These are phyloP conservation scores for Colaptes auratus DNA, from an alignment of 2,113 vertebrate species.

Conservation along the genomic window DNA sequence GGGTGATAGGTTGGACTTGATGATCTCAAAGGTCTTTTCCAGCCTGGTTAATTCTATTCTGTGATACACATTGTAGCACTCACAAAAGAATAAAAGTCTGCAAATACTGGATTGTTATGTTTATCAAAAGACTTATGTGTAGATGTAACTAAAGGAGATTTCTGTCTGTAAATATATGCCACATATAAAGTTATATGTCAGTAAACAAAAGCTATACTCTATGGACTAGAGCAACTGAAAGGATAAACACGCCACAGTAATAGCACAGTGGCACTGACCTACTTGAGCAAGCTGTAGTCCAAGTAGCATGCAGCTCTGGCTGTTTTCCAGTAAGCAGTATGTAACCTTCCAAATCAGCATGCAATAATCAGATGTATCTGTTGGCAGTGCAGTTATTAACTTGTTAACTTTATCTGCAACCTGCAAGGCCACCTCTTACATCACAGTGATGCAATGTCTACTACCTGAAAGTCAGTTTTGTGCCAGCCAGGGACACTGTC, in stretches of 20 bases:
- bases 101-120: background rate
- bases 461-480: background rate
- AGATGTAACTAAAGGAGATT: background rate
- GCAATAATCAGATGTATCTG: background rate
- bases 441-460: slow-evolving; percentile 1
- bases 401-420: background rate
- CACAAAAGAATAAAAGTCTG: background rate
- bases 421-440: slow-evolving; percentile 1
- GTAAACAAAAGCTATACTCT: background rate
- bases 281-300: background rate
- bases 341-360: background rate
- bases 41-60: too few species aligned
- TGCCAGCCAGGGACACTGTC: background rate
- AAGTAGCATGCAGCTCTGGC: background rate
- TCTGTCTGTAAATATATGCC: background rate
- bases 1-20: too few species aligned
- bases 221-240: background rate
- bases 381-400: background rate
- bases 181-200: background rate
- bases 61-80: fast-evolving
- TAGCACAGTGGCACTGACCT: background rate
- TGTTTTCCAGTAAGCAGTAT: background rate
- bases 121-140: background rate
- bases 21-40: too few species aligned
- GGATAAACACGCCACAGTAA: background rate